These are phyloP conservation scores for Corythornis cristatus DNA, from an alignment of 2,113 vertebrate species.

Conservation along the genomic window DNA sequence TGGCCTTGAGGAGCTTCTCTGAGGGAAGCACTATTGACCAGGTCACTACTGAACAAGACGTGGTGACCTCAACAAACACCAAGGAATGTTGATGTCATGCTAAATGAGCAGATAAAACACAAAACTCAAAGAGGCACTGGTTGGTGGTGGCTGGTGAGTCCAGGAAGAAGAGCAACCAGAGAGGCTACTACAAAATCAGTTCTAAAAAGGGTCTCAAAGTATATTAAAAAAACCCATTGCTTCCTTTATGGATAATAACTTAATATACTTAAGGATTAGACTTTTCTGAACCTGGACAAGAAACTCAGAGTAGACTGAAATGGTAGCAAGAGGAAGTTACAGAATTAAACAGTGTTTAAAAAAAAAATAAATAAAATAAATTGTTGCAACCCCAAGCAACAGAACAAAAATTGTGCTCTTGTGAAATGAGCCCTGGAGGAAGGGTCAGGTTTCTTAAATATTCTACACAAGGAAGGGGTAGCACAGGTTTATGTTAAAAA, in stretches of 20 bases:
- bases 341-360: background rate
- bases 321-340: background rate
- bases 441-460: background rate
- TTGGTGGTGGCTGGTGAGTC: background rate
- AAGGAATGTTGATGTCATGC: rapidly evolving
- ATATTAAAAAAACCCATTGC: too few species aligned
- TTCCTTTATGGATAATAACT: background rate
- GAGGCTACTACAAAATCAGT: background rate
- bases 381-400: rapidly evolving
- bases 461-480: background rate
- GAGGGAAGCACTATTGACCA: background rate
- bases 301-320: background rate
- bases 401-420: background rate
- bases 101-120: background rate
- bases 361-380: rapidly evolving
- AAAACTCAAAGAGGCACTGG: background rate
- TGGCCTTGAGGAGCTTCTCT: background rate
- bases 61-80: background rate
- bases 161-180: background rate
- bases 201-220: background rate
- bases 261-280: background rate
- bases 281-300: background rate
- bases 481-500: background rate
- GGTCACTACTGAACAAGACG: background rate
- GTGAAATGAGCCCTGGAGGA: background rate